Percentiles rank a stretch among this genome's conserved stretches.
Evolutionary conservation across 2,797 vertebrate species (phyloP).

Genomic region (Lycodopsis pacificus): DNA sequence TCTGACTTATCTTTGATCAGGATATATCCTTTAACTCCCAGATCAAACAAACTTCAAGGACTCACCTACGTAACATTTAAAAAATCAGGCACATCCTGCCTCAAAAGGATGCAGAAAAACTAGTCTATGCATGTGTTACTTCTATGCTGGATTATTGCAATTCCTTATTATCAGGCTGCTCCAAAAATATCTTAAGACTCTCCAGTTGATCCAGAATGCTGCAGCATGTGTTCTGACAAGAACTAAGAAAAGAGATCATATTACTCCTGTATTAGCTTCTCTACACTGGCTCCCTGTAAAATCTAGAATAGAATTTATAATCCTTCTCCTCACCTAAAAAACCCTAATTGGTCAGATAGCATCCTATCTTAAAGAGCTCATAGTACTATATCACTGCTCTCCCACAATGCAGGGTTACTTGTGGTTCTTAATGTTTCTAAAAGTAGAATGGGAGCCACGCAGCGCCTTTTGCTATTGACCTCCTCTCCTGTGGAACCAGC

Average conservation of each 20-base stretch:
- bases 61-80: background rate
- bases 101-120: background rate
- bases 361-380: background rate
- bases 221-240: background rate
- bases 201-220: background rate
- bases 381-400: background rate
- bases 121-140: slow-evolving; percentile 8
- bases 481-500: background rate
- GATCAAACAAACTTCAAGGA: background rate
- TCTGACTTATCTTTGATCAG: background rate
- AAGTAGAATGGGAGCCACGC: background rate
- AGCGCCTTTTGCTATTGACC: too few species aligned
- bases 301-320: background rate
- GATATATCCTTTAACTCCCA: background rate
- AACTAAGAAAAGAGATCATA: background rate
- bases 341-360: background rate
- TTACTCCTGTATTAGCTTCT: background rate
- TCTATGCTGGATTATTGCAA: background rate
- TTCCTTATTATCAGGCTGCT: background rate
- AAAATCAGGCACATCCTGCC: background rate
- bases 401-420: background rate
- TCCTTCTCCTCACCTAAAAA: background rate
- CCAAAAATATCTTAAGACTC: background rate
- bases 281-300: background rate
- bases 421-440: background rate